Evolutionary conservation across 2,888 invertebrate genomes (phyloP).

Genomic region (Resseliella maxima): DNA sequence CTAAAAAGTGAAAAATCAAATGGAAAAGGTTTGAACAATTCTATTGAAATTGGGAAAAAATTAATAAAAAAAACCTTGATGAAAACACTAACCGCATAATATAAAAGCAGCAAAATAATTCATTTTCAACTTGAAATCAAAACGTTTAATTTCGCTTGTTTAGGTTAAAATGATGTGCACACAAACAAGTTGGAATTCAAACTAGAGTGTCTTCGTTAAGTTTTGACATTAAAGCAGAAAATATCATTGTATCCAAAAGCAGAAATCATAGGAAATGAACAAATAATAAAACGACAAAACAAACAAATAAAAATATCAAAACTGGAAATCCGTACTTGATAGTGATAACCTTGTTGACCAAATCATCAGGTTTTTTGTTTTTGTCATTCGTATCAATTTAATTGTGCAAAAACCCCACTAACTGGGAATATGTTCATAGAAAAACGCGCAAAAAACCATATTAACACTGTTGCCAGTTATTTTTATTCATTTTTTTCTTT

Average conservation of each 20-base stretch:
- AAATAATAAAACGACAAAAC: not conserved
- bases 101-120: not conserved
- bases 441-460: not conserved
- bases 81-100: not conserved
- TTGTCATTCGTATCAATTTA: not conserved
- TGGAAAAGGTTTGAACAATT: not conserved
- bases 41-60: not conserved
- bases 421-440: not conserved
- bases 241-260: not conserved
- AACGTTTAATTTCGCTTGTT: too few relatives aligned
- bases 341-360: slow-evolving; percentile 32
- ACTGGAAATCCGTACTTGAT: not conserved
- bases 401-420: slow-evolving; percentile 2
- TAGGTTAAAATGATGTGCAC: not conserved
- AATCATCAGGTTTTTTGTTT: slow-evolving; percentile 23
- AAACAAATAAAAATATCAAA: not conserved
- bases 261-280: not conserved
- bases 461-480: not conserved
- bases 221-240: too few relatives aligned
- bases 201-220: too few relatives aligned
- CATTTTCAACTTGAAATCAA: not conserved
- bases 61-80: not conserved
- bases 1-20: not conserved
- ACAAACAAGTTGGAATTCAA: not conserved
- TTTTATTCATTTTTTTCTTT: not conserved